These are phyloP conservation scores for Conomelus anceps DNA, from an alignment of 2,888 invertebrate genomes.

Conservation along the genomic window DNA sequence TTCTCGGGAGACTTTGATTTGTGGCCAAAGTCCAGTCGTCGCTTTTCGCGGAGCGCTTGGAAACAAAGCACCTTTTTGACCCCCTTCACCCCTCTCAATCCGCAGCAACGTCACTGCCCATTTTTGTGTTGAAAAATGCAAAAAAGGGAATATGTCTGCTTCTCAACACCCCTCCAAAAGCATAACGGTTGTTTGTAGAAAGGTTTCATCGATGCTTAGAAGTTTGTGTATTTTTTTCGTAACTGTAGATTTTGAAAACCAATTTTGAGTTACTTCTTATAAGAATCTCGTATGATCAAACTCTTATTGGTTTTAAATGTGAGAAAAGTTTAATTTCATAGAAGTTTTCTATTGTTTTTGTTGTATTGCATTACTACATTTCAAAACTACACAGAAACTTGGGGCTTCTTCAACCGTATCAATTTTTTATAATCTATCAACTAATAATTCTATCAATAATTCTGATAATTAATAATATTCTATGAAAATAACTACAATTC, in stretches of 20 bases:
- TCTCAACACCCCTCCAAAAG: not conserved
- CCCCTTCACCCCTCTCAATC: not conserved
- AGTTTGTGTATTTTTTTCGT: not conserved
- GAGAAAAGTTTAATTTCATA: too few species aligned
- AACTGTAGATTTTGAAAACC: not conserved
- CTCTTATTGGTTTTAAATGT: too few species aligned
- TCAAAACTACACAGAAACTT: too few species aligned
- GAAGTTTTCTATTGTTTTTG: too few species aligned
- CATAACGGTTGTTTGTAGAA: not conserved
- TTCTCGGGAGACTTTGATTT: slow-evolving; percentile 6
- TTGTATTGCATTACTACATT: too few species aligned
- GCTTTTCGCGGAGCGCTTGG: too few species aligned
- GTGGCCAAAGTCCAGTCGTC: not conserved
- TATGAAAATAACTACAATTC: too few species aligned
- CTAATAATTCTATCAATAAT: too few species aligned
- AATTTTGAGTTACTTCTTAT: not conserved
- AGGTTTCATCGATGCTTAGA: not conserved
- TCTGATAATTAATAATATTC: too few species aligned
- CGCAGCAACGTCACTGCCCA: not conserved
- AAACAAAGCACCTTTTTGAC: slow-evolving; percentile 3
- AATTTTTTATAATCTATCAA: too few species aligned
- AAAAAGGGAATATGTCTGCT: not conserved
- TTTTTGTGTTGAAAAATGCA: not conserved
- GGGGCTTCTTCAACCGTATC: too few species aligned
- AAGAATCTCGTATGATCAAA: too few species aligned